Base-by-base conservation (phyloP, 2,113 vertebrate species). In the Nansenia antarctica region DNA sequence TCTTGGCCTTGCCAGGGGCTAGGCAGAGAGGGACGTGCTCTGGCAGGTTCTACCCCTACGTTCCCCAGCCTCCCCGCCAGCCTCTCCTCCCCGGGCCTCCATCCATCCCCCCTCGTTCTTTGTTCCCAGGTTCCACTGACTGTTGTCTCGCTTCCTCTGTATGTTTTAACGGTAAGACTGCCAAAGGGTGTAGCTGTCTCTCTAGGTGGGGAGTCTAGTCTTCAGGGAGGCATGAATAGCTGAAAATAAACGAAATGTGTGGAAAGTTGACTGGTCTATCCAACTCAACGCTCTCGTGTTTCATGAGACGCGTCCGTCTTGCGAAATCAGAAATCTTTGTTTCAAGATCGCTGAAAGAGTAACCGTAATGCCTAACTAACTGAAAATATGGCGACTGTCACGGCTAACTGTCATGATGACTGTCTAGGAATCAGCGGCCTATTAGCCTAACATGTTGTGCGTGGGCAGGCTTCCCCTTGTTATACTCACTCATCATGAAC, bases 1-100 rank as follows among this genome's bases (percentile, higher is more conserved):
- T 65, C 42, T 8, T 30, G 27, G 62, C 45, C 45, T 52, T 52
- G 62, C 29, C 42, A 34, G 27, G n/a, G 45, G 42, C 62, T 31
- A 22, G 60, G 59, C 60, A 62, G 62, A 62, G 62, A 60, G 59
- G 64, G 70, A 34, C 68, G 34, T 66, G 62, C 65, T 54, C 29
- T 52, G 67, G 63, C 34, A 26, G 60, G 67, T 66, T 72, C 67
- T 62, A 61, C 30, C 35, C 57, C 53, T 31, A 18, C 53, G 3
- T 49, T 32, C 24, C 70, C 47, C 57, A 65, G 61, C 9, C 65
- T 55, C 37, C 52, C 62, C 8, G 22, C 63, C 65, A 42, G 24
- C 45, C 32, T 59, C 47, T 65, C 53, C 45, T 35, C 58, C n/a
- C 31, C 8, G 0, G 64, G 35, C 39, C 29, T 62, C 53, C 30